Evolutionary conservation across 2,113 vertebrate genomes (phyloP).

Genomic region (Tragelaphus scriptus): DNA sequence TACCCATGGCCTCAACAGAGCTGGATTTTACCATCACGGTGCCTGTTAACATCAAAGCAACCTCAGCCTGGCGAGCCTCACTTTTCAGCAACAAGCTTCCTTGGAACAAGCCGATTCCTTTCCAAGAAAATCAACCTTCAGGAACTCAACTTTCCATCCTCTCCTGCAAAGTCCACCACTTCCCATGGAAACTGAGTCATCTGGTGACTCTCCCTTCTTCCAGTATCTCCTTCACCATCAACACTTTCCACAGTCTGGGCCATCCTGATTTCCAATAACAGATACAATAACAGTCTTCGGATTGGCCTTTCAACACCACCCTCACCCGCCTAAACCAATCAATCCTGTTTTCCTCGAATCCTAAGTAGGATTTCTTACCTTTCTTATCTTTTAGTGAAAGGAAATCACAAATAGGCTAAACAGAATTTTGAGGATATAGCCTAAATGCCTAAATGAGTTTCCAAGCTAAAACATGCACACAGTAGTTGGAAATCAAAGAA

Average conservation of each 20-base stretch:
- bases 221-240: slow-evolving; percentile 73
- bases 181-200: slow-evolving; percentile 86
- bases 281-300: slow-evolving; percentile 86
- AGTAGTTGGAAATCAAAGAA: not conserved
- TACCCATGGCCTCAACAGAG: slow-evolving; percentile 74
- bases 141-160: slow-evolving; percentile 95
- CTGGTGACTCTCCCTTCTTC: slow-evolving; percentile 85
- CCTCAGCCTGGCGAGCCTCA: slow-evolving; percentile 93
- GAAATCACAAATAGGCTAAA: not conserved
- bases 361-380: slow-evolving; percentile 69
- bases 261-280: slow-evolving; percentile 89
- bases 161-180: slow-evolving; percentile 92
- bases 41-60: slow-evolving; percentile 93
- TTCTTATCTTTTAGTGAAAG: not conserved
- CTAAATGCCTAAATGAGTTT: not conserved
- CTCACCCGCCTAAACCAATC: slow-evolving; percentile 92
- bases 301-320: slow-evolving; percentile 84
- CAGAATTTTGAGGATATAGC: not conserved
- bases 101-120: slow-evolving; percentile 87
- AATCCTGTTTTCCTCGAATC: slow-evolving; percentile 95
- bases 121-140: slow-evolving; percentile 92
- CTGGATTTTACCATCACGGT: slow-evolving; percentile 90
- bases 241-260: slow-evolving; percentile 71
- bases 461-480: fast-evolving
- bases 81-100: slow-evolving; percentile 91